Evolutionary conservation across 2,888 invertebrate species (phyloP).

Genomic region (Danaus chrysippus): DNA sequence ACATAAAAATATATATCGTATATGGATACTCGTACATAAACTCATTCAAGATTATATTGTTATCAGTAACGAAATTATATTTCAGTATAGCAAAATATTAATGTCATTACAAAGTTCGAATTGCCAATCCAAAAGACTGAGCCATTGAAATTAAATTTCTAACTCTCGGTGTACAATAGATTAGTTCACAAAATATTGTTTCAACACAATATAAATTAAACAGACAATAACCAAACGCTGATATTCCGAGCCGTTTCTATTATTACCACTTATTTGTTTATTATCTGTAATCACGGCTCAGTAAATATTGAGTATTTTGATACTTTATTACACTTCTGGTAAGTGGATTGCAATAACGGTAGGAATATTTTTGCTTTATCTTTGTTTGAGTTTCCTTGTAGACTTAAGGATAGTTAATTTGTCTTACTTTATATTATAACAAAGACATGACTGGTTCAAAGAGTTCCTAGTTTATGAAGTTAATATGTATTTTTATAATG

Average conservation of each 20-base stretch:
- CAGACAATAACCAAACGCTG: constrained; percentile 16
- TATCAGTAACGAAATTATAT: no score
- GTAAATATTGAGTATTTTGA: constrained; percentile 6
- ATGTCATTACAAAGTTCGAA: neutral
- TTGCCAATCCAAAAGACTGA: neutral
- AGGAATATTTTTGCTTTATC: neutral
- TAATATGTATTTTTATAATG: no score
- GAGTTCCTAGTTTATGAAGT: no score
- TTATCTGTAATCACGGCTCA: constrained; percentile 5
- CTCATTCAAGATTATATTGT: no score
- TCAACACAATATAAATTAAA: constrained; percentile 10
- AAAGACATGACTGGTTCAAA: no score
- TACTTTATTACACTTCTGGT: constrained; percentile 4
- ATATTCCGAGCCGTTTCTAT: constrained; percentile 2
- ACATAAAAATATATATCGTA: no score
- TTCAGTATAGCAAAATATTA: no score
- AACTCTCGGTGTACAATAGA: neutral
- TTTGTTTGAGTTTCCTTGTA: neutral
- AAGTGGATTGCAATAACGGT: constrained; percentile 2
- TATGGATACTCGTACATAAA: no score
- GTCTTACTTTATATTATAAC: neutral
- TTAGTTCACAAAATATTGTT: constrained; percentile 7
- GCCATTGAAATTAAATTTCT: neutral
- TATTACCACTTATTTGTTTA: constrained; percentile 6
- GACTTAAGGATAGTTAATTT: neutral